Percentiles rank a stretch among this genome's conserved stretches.
These are phyloP conservation scores for Chelidonichthys spinosus DNA, from an alignment of 2,797 vertebrate genomes.

Conservation along the genomic window DNA sequence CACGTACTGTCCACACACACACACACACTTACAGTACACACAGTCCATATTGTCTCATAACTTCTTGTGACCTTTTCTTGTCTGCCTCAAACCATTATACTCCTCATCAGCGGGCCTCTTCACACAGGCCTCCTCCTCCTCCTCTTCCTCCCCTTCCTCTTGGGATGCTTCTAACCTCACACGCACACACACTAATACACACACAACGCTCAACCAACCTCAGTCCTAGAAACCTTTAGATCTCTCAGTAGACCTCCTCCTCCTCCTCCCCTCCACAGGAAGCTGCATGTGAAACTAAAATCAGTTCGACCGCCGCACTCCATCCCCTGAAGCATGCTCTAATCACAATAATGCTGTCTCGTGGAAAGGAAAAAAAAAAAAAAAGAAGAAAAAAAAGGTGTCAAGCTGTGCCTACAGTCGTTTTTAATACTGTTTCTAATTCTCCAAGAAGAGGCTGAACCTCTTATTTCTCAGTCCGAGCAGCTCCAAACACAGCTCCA, in stretches of 20 bases:
- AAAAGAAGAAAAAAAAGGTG: conserved; percentile 38
- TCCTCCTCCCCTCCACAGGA: conserved; percentile 62
- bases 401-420: conserved; percentile 76
- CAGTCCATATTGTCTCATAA: conserved; percentile 71
- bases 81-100: conserved; percentile 84
- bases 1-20: conserved; percentile 45
- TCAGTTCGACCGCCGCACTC: conserved; percentile 63
- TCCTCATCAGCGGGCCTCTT: conserved; percentile 75
- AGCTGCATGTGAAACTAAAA: conserved; percentile 81
- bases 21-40: conserved; percentile 33
- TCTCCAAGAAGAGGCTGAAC: conserved; percentile 52
- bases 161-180: background rate
- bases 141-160: conserved; percentile 41
- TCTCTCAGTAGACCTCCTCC: conserved; percentile 46
- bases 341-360: conserved; percentile 72
- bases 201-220: conserved; percentile 45
- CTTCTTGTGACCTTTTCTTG: conserved; percentile 71
- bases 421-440: conserved; percentile 71
- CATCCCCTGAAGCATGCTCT: conserved; percentile 79
- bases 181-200: conserved; percentile 22
- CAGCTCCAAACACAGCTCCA: conserved; percentile 70
- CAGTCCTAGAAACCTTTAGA: conserved; percentile 57
- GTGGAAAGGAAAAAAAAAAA: conserved; percentile 50
- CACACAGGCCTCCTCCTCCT: conserved; percentile 54
- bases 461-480: conserved; percentile 51